phyloP scores from a whole-genome alignment of 2,113 vertebrate species.

The Numenius arquata region DNA sequence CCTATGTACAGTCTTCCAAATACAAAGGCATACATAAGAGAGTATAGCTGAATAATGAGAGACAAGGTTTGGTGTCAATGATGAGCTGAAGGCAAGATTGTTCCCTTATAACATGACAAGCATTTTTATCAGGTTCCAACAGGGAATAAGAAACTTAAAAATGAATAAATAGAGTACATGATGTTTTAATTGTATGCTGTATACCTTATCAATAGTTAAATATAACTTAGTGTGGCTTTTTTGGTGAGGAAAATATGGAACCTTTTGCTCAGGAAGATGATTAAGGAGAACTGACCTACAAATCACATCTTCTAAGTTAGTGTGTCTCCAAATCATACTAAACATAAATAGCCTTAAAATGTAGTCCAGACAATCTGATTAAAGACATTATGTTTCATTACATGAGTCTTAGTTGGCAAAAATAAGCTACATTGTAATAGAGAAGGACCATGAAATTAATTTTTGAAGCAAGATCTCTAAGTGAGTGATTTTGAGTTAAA shows the following conservation, averaged over 20 bases:
- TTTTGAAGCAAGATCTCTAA: slow-evolving; percentile 22
- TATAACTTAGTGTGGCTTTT: not conserved
- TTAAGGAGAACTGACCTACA: not conserved
- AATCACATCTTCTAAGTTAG: not conserved
- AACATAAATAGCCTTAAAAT: slow-evolving; percentile 21
- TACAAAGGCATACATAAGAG: not conserved
- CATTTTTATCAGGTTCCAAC: not conserved
- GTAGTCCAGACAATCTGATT: not conserved
- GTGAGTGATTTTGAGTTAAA: slow-evolving; percentile 4
- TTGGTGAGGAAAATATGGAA: not conserved
- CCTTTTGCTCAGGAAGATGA: not conserved
- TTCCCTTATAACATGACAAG: not conserved
- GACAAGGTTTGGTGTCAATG: not conserved
- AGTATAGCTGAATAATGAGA: not conserved
- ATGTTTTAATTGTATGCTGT: not conserved
- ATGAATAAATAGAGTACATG: not conserved
- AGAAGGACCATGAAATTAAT: slow-evolving; percentile 28
- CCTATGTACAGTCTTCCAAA: not conserved
- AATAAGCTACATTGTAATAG: not conserved
- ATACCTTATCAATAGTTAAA: not conserved
- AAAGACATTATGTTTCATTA: slow-evolving; percentile 4
- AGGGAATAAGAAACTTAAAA: not conserved
- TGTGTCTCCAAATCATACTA: not conserved
- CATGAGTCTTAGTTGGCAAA: not conserved
- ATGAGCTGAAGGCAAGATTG: not conserved